Base-by-base conservation (phyloP, 2,113 vertebrate species). In the Pogonocichla stellata region DNA sequence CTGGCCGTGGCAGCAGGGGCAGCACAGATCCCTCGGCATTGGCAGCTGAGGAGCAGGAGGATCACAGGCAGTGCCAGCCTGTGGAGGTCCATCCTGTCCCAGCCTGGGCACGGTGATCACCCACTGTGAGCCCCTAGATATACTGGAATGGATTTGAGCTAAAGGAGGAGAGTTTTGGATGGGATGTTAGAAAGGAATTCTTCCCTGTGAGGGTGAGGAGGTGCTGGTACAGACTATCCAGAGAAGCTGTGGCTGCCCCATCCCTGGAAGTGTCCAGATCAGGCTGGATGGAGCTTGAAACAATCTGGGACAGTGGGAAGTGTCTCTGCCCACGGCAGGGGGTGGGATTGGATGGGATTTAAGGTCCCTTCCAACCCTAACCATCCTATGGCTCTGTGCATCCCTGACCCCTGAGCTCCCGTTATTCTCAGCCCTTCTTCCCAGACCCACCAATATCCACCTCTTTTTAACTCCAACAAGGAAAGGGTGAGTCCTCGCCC, bases 251-350 rank as follows among this genome's bases (percentile, higher is more conserved):
- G 25, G 16, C 25, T 66, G 8, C 2, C 10, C 16, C 51, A 40
- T 3, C 19, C 34, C 42, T 65, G 24, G 1, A 40, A 57, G 6
- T 15, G 50, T 28, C 31, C 58, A 50, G 31, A 22, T 3, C 34
- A 19, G 12, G 14, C 2, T 50, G 58, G 31, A 72, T 0, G 0
- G 25, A 50, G 25, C 18, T 64, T 42, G 42, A 29, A 64, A n/a
- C 14, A 64, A 1, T 12, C 57, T 26, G 42, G 34, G 22, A 3
- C 1, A 3, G 31, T 12, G 42, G 34, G 12, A 80, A 9, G 8
- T 65, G 58, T 42, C 50, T 66, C 9, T 53, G 72, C 6, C 31
- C 6, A 1, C 12, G 28, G 23, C 5, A 65, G 26, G 6, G 34
- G 34, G 8, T n/a, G 43, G 26, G 1, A 10, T 2, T 43, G 25